Conservation (phyloP, 2,797 vertebrate species). For the Geotria australis region DNA sequence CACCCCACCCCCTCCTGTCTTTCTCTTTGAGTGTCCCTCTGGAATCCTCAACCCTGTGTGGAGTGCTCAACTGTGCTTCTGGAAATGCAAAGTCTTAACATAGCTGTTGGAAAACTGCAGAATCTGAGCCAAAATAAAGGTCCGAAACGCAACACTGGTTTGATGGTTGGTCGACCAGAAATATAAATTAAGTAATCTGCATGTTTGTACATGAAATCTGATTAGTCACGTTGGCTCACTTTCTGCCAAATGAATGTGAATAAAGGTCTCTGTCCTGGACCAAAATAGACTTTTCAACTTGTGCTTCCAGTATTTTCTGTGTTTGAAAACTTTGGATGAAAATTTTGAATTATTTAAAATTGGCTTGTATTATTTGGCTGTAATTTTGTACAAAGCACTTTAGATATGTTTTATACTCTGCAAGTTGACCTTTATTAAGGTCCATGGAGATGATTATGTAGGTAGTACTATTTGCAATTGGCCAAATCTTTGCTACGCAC, state of each 20-base stretch:
- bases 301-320: not conserved
- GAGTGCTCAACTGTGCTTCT: too few species aligned
- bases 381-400: not conserved
- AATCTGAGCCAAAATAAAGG: too few species aligned
- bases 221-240: not conserved
- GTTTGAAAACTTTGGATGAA: not conserved
- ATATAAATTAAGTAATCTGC: not conserved
- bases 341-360: not conserved
- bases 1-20: too few species aligned
- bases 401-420: not conserved
- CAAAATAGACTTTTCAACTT: not conserved
- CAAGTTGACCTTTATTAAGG: not conserved
- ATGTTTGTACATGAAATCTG: not conserved
- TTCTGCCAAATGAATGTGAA: not conserved
- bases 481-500: not conserved
- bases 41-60: too few species aligned
- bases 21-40: too few species aligned
- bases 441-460: not conserved
- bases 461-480: not conserved
- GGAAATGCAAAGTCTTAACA: too few species aligned
- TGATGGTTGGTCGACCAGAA: too few species aligned
- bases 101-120: too few species aligned
- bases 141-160: too few species aligned
- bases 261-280: not conserved
- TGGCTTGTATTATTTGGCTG: not conserved